Percentiles rank a stretch among this genome's conserved stretches.
These are phyloP conservation scores for Suillia variegata DNA, from an alignment of 2,888 invertebrate species.

Conservation along the genomic window DNA sequence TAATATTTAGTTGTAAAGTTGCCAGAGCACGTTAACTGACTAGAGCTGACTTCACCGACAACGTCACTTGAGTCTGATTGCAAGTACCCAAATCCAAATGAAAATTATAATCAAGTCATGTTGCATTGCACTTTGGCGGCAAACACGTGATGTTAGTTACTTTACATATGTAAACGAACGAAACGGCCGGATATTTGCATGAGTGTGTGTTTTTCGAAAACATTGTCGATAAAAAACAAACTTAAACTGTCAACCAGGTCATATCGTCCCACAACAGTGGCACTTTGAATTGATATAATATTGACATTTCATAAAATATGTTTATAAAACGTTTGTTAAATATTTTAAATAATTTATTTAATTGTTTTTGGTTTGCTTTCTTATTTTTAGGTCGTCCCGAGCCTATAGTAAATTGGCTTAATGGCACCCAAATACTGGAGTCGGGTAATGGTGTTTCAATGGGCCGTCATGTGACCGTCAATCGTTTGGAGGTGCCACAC, in stretches of 20 bases:
- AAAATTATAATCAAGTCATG: conserved; percentile 22
- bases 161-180: too few relatives aligned
- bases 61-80: too few relatives aligned
- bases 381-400: conserved; percentile 74
- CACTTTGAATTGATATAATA: too few relatives aligned
- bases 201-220: neutral
- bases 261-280: too few relatives aligned
- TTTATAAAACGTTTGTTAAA: too few relatives aligned
- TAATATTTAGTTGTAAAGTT: neutral
- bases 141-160: conserved; percentile 11
- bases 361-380: neutral
- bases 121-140: conserved; percentile 9
- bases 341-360: too few relatives aligned
- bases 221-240: too few relatives aligned
- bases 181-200: neutral
- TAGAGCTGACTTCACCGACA: too few relatives aligned
- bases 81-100: conserved; percentile 4
- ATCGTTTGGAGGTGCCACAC: conserved; percentile 75
- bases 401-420: conserved; percentile 85
- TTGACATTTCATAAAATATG: too few relatives aligned
- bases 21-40: too few relatives aligned
- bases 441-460: conserved; percentile 74
- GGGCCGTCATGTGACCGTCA: conserved; percentile 78
- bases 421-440: conserved; percentile 73
- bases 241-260: too few relatives aligned